phyloP scores from a whole-genome alignment of 2,113 vertebrate genomes.

The Cochlearius cochlearius region DNA sequence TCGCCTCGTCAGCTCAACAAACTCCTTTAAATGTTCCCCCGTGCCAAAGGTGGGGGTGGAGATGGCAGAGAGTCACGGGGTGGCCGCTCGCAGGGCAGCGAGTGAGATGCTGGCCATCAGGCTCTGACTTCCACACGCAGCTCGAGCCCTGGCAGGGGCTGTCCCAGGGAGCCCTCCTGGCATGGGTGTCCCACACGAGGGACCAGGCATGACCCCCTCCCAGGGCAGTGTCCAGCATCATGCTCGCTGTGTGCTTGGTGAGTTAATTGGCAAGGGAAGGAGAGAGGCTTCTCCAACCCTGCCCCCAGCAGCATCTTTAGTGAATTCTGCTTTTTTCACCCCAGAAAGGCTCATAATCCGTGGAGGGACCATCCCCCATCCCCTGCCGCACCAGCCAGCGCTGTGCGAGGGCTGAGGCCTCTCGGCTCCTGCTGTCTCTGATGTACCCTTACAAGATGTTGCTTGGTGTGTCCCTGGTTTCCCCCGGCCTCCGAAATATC shows the following conservation, averaged over 20 bases:
- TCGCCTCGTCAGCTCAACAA: background rate
- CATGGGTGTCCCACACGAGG: fast-evolving
- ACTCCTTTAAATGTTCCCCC: background rate
- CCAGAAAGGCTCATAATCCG: background rate
- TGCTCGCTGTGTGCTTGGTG: background rate
- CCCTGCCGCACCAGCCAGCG: fast-evolving
- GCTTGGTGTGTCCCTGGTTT: background rate
- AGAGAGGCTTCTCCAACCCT: background rate
- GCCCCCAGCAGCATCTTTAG: background rate
- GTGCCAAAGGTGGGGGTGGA: background rate
- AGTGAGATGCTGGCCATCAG: background rate
- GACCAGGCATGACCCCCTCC: background rate
- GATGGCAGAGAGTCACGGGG: background rate
- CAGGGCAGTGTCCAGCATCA: background rate
- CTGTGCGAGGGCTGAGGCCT: background rate
- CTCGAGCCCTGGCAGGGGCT: background rate
- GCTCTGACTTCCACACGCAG: background rate
- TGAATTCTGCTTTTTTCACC: background rate
- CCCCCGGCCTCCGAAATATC: background rate
- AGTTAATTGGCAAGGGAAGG: background rate
- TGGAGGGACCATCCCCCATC: background rate
- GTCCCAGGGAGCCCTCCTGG: background rate
- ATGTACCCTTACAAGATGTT: fast-evolving
- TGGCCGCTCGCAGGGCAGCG: background rate
- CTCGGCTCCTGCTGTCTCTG: background rate